These are phyloP conservation scores for Pristis pectinata DNA, from an alignment of 2,797 vertebrate genomes.

Conservation along the genomic window DNA sequence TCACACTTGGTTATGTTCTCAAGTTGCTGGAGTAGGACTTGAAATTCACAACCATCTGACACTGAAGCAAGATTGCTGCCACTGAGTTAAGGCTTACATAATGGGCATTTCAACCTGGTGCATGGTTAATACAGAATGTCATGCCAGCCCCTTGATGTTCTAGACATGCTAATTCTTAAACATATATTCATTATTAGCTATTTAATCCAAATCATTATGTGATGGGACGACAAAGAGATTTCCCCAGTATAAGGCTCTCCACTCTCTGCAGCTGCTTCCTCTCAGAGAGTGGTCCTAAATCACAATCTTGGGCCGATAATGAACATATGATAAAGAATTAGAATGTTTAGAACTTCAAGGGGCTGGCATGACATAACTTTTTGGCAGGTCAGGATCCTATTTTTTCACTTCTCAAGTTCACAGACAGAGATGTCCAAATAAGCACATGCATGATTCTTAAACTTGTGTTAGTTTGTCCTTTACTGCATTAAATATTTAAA, in stretches of 20 bases:
- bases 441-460: neutral
- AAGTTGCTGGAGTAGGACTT: neutral
- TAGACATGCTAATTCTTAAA: neutral
- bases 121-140: neutral
- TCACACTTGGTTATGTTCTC: neutral
- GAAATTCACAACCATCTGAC: neutral
- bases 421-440: neutral
- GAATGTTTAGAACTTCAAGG: too few relatives aligned
- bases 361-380: too few relatives aligned
- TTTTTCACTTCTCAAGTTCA: neutral
- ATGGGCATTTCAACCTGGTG: neutral
- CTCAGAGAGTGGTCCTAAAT: too few relatives aligned
- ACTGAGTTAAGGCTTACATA: neutral
- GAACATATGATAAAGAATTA: too few relatives aligned
- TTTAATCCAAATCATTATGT: neutral
- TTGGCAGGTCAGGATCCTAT: neutral
- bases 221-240: neutral
- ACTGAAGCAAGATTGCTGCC: neutral
- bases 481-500: neutral
- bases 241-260: neutral
- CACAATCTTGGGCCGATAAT: too few relatives aligned
- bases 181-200: neutral
- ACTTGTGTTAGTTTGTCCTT: neutral
- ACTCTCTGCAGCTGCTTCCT: neutral
- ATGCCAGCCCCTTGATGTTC: neutral